A percentile compares a stretch with the other conserved stretches of the same genome.
phyloP scores from a whole-genome alignment of 2,888 invertebrate genomes.

The Strigamia crassipes region DNA sequence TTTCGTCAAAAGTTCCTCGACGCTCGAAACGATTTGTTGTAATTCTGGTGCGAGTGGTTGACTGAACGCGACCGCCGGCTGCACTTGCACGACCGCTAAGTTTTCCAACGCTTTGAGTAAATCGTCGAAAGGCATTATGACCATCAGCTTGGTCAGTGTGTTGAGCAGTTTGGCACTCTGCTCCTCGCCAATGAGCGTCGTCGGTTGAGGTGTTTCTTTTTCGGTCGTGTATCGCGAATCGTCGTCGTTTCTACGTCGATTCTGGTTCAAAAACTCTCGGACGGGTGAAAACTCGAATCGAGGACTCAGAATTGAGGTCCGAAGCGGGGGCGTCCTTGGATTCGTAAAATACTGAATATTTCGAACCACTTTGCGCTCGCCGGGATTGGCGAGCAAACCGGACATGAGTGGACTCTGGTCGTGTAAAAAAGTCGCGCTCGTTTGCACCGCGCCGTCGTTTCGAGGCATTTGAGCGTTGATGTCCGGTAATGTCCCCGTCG shows the following conservation, averaged over 20 bases:
- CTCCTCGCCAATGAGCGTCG: not conserved
- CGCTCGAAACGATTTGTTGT: not conserved
- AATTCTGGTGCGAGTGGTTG: not conserved
- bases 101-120: not conserved
- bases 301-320: not conserved
- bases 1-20: not conserved
- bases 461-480: not conserved
- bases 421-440: not conserved
- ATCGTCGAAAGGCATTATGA: not conserved
- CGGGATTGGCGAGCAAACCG: not conserved
- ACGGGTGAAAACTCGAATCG: not conserved
- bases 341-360: conserved; percentile 15
- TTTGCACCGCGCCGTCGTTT: not conserved
- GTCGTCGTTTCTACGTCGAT: not conserved
- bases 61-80: not conserved
- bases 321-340: not conserved
- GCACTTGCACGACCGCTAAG: not conserved
- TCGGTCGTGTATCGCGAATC: no score
- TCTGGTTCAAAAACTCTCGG: not conserved
- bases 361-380: not conserved
- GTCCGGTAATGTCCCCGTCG: conserved; percentile 24
- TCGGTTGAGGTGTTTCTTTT: not conserved
- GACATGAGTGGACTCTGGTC: not conserved
- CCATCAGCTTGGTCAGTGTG: not conserved
- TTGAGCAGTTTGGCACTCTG: not conserved